Conservation (phyloP, 2,113 vertebrate genomes). For the Triplophysa rosa region DNA sequence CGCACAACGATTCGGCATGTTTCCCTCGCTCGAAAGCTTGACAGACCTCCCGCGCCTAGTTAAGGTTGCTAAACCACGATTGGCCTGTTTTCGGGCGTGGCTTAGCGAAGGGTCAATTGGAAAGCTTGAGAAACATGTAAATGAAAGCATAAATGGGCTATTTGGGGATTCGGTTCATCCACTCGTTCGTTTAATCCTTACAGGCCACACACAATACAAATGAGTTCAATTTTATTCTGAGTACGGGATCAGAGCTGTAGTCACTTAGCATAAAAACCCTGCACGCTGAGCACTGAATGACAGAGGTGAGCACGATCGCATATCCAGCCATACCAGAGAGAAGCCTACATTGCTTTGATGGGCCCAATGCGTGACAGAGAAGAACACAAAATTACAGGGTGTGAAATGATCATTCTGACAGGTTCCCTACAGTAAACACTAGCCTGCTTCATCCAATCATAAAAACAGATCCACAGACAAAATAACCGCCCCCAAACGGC, state of each 20-base stretch:
- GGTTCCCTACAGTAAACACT: constrained; percentile 19
- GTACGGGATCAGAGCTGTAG: not conserved
- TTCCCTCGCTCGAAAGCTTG: too few relatives aligned
- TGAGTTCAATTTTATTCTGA: not conserved
- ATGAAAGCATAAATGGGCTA: too few relatives aligned
- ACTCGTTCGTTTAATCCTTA: too few relatives aligned
- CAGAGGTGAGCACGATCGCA: constrained; percentile 2
- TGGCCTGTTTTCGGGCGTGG: too few relatives aligned
- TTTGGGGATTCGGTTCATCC: too few relatives aligned
- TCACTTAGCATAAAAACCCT: not conserved
- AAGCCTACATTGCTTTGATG: not conserved
- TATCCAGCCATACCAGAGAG: not conserved
- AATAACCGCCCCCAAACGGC: not conserved
- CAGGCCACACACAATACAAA: too few relatives aligned
- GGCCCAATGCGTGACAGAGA: constrained; percentile 29
- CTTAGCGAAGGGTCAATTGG: too few relatives aligned
- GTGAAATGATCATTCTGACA: constrained; percentile 44
- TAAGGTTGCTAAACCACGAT: too few relatives aligned
- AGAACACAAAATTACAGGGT: constrained; percentile 44
- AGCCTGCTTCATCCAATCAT: not conserved
- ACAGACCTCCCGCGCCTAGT: too few relatives aligned
- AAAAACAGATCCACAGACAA: constrained; percentile 10
- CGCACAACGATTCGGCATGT: too few relatives aligned
- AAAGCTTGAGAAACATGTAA: too few relatives aligned
- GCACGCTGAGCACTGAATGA: not conserved